Evolutionary conservation across 2,113 vertebrate genomes (phyloP).

Genomic region (Macaca nemestrina): DNA sequence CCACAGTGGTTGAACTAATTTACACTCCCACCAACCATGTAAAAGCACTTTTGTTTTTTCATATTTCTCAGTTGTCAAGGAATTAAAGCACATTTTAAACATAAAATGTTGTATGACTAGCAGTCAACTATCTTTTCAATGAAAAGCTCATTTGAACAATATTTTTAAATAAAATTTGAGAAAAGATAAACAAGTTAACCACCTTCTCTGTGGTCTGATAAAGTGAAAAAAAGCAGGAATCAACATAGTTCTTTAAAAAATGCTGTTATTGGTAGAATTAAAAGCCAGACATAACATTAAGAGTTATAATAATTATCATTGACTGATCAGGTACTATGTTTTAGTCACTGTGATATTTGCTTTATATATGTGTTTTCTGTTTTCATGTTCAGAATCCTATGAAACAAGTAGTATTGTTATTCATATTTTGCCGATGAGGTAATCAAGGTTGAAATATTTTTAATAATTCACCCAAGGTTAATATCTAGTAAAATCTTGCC

Average conservation of each 20-base stretch:
- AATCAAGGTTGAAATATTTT: neutral
- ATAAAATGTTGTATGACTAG: neutral
- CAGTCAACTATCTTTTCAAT: neutral
- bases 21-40: too few species aligned
- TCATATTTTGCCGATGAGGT: neutral
- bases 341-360: neutral
- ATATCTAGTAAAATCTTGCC: neutral
- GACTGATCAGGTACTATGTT: neutral
- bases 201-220: neutral
- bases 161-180: neutral
- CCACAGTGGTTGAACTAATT: too few species aligned
- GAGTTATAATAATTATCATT: neutral
- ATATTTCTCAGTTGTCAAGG: neutral
- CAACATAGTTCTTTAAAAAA: neutral
- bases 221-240: neutral
- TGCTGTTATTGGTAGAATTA: neutral
- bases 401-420: neutral
- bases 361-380: neutral
- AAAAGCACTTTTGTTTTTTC: neutral
- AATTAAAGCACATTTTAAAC: neutral
- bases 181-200: neutral
- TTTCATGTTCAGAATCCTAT: neutral
- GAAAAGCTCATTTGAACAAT: neutral
- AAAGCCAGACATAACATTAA: neutral
- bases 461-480: neutral